Evolutionary conservation across 2,888 invertebrate genomes (phyloP).

Genomic region (Aplocera efformata): DNA sequence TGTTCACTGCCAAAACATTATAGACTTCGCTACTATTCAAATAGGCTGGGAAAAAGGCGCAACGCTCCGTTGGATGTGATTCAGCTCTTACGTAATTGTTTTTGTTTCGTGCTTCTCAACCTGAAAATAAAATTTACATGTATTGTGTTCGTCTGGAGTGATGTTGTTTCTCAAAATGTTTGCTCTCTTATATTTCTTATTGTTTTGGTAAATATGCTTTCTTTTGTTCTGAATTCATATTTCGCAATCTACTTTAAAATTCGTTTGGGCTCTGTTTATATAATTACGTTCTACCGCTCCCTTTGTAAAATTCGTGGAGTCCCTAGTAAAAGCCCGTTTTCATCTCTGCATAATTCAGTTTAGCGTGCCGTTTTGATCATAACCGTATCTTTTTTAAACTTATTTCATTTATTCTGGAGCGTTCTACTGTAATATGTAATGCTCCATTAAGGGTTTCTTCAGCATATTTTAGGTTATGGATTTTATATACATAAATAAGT

Average conservation of each 20-base stretch:
- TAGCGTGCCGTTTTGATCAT: background rate
- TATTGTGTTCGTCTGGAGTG: background rate
- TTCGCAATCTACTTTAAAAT: slow-evolving; percentile 3
- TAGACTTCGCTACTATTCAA: no score
- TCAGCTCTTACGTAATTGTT: slow-evolving; percentile 4
- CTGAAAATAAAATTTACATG: no score
- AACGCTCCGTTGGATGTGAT: no score
- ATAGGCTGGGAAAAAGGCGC: no score
- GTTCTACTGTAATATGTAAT: no score
- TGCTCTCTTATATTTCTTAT: slow-evolving; percentile 9
- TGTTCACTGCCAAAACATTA: no score
- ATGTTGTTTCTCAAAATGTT: slow-evolving; percentile 10
- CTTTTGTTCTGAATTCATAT: slow-evolving; percentile 11
- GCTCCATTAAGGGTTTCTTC: no score
- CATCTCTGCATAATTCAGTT: background rate
- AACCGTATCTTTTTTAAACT: no score
- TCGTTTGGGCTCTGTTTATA: slow-evolving; percentile 5
- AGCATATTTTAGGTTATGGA: no score
- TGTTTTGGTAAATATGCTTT: slow-evolving; percentile 4
- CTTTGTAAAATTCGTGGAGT: slow-evolving; percentile 4
- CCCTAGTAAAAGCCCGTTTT: background rate
- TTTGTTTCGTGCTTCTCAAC: slow-evolving; percentile 2
- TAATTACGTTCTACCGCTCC: background rate
- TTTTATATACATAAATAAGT: no score
- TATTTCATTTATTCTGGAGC: no score